phyloP scores from a whole-genome alignment of 2,113 vertebrate genomes.

The Corapipo altera region DNA sequence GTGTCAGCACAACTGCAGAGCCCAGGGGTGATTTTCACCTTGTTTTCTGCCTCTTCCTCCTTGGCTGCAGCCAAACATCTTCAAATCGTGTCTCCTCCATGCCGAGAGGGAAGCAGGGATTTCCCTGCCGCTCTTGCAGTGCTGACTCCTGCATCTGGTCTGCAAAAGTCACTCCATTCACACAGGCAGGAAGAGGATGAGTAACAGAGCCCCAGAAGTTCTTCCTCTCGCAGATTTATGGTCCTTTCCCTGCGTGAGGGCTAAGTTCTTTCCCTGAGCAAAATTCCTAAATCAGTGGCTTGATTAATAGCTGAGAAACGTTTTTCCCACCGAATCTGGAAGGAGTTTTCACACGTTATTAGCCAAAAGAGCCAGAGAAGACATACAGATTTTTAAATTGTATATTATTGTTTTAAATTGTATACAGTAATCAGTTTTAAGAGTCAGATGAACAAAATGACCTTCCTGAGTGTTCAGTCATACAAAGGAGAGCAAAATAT shows the following conservation, averaged over 20 bases:
- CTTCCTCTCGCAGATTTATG: conserved; percentile 45
- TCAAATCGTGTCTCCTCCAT: background rate
- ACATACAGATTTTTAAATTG: background rate
- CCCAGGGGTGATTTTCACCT: background rate
- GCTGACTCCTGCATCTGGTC: conserved; percentile 20
- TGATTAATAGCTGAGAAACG: conserved; percentile 57
- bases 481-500: background rate
- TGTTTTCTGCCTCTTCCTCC: background rate
- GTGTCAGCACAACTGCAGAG: background rate
- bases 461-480: background rate
- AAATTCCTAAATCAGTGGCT: conserved; percentile 45
- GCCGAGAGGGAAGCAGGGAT: background rate
- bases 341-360: background rate
- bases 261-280: conserved; percentile 54
- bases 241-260: background rate
- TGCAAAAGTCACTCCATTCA: conserved; percentile 6
- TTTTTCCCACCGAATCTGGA: background rate
- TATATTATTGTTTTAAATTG: conserved; percentile 7
- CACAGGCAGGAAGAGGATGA: conserved; percentile 43
- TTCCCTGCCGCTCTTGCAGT: background rate
- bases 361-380: background rate
- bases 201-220: conserved; percentile 24
- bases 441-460: background rate
- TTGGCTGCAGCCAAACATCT: background rate
- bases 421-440: background rate